Percentiles rank a stretch among this genome's conserved stretches.
phyloP scores from a whole-genome alignment of 2,888 invertebrate species.

The Biston betularia region DNA sequence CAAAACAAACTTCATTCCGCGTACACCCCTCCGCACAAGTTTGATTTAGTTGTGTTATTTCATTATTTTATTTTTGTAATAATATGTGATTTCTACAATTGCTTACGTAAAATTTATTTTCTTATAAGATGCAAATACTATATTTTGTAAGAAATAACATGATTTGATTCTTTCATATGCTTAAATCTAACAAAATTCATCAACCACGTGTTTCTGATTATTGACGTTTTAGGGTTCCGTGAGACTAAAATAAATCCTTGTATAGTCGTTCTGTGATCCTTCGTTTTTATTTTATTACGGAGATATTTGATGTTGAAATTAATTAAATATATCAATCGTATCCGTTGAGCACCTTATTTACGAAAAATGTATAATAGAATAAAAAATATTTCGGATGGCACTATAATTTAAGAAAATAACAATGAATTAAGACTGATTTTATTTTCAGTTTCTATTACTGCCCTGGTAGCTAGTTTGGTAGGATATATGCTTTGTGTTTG shows the following conservation, averaged over 20 bases:
- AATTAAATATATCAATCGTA: no score
- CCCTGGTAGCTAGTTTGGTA: no score
- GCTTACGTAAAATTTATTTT: neutral
- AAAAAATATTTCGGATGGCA: no score
- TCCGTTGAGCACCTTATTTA: no score
- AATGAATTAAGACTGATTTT: no score
- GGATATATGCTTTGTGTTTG: no score
- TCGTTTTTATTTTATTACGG: no score
- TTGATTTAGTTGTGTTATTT: conserved; percentile 46
- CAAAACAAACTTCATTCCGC: conserved; percentile 79
- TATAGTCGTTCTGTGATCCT: neutral
- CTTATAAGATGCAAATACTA: neutral
- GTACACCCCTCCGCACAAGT: conserved; percentile 73
- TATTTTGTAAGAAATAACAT: neutral
- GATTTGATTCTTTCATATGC: neutral
- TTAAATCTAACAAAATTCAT: conserved; percentile 1
- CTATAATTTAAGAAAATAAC: no score
- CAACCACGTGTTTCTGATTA: conserved; percentile 4
- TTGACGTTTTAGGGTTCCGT: conserved; percentile 12
- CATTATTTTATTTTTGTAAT: conserved; percentile 45
- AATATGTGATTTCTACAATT: neutral
- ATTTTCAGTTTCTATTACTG: no score
- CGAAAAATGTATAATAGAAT: no score
- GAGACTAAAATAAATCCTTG: neutral
- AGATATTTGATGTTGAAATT: no score